Percentiles rank a stretch among this genome's conserved stretches.
phyloP scores from a whole-genome alignment of 2,888 invertebrate species.

The Pristionchus japonicus region DNA sequence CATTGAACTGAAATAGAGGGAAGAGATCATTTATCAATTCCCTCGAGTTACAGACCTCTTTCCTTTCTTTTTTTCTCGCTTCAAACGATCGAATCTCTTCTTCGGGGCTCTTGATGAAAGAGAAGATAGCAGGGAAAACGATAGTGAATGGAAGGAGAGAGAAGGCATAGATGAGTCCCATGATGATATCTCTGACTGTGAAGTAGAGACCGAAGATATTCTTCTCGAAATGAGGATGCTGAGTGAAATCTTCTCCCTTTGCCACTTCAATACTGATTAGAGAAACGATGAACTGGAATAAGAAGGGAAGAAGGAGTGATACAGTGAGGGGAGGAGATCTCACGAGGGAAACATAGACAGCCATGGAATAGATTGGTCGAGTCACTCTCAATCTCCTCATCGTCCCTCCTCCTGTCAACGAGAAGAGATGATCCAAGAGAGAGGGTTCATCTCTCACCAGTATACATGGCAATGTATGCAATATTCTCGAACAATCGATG shows the following conservation, averaged over 20 bases:
- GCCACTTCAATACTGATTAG: background rate
- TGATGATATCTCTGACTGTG: background rate
- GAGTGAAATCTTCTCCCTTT: background rate
- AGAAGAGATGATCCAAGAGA: background rate
- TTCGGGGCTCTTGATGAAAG: background rate
- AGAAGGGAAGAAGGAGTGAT: background rate
- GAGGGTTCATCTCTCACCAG: background rate
- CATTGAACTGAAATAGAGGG: background rate
- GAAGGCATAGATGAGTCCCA: background rate
- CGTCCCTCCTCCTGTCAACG: constrained; percentile 22
- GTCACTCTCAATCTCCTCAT: constrained; percentile 14
- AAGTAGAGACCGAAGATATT: constrained; percentile 43
- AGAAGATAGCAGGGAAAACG: background rate
- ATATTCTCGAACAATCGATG: constrained; percentile 38
- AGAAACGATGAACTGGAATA: constrained; percentile 12
- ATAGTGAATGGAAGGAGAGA: constrained; percentile 32
- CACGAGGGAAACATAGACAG: constrained; percentile 10
- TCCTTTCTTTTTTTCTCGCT: background rate
- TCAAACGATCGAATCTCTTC: background rate
- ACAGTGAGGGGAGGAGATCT: background rate
- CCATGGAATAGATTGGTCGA: background rate
- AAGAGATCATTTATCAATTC: background rate
- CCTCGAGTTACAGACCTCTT: background rate
- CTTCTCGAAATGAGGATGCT: constrained; percentile 1
- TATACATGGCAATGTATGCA: constrained; percentile 43